Evolutionary conservation across 2,113 vertebrate species (phyloP).

Genomic region (Callithrix jacchus): DNA sequence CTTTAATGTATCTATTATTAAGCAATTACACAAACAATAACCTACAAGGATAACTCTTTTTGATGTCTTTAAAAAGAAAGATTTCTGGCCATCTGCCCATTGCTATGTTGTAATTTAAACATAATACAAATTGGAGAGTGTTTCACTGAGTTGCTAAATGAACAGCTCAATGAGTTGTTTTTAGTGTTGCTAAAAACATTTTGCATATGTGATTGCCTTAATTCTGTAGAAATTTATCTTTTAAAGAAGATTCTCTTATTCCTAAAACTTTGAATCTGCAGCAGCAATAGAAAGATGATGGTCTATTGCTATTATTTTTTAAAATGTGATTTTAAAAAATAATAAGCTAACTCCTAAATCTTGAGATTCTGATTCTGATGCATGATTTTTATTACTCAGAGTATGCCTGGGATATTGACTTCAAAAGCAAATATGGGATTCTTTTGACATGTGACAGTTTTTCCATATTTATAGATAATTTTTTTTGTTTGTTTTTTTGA

Average conservation of each 20-base stretch:
- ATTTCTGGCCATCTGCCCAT: conserved; percentile 46
- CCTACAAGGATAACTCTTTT: conserved; percentile 32
- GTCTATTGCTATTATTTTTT: background rate
- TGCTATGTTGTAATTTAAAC: conserved; percentile 37
- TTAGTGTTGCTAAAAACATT: background rate
- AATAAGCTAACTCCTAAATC: background rate
- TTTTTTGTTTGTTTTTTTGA: too few relatives aligned
- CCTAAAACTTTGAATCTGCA: background rate
- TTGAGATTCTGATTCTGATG: background rate
- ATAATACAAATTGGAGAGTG: background rate
- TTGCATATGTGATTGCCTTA: background rate
- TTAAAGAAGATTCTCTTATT: background rate
- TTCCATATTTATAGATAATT: background rate
- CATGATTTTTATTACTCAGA: background rate
- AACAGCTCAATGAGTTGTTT: background rate
- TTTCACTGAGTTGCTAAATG: conserved; percentile 19
- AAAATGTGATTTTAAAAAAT: background rate
- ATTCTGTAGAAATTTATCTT: background rate
- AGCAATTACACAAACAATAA: conserved; percentile 51
- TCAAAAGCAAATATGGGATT: background rate
- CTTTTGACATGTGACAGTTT: background rate
- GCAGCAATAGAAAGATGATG: background rate
- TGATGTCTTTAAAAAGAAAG: conserved; percentile 47
- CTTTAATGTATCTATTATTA: conserved; percentile 54
- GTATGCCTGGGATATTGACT: background rate